Evolutionary conservation across 2,113 vertebrate genomes (phyloP).

Genomic region (Megatriorchis doriae): DNA sequence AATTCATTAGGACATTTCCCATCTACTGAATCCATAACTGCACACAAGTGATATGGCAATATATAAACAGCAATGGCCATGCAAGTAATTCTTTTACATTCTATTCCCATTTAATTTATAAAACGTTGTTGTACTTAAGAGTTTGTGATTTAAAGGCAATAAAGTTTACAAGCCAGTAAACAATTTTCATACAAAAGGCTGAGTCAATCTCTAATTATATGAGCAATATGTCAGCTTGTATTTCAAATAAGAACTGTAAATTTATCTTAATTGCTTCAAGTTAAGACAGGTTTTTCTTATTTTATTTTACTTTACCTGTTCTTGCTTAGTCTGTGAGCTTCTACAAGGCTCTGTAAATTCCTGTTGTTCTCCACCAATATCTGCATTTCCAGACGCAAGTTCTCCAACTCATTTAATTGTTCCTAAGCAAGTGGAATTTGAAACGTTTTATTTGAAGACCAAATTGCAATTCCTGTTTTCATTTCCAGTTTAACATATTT

Average conservation of each 20-base stretch:
- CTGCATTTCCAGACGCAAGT: slow-evolving; percentile 81
- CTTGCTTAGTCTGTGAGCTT: slow-evolving; percentile 38
- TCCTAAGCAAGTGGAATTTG: slow-evolving; percentile 66
- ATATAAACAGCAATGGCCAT: neutral
- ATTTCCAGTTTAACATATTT: neutral
- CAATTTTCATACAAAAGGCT: neutral
- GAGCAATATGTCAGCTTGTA: neutral
- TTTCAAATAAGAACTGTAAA: neutral
- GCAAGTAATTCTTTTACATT: neutral
- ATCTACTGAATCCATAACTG: neutral
- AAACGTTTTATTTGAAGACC: neutral
- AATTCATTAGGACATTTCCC: neutral
- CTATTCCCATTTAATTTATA: neutral
- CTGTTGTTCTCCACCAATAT: slow-evolving; percentile 81
- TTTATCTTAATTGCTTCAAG: neutral
- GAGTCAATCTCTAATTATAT: neutral
- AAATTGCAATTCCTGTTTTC: neutral
- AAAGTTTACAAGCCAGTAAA: neutral
- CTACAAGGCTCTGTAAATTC: slow-evolving; percentile 74
- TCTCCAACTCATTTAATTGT: slow-evolving; percentile 84
- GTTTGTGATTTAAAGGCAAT: neutral
- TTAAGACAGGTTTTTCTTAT: neutral
- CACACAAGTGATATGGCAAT: neutral
- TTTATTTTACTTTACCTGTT: slow-evolving; percentile 53
- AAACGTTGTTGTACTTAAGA: neutral